Conservation (phyloP, 2,797 vertebrate genomes). For the Esox lucius region DNA sequence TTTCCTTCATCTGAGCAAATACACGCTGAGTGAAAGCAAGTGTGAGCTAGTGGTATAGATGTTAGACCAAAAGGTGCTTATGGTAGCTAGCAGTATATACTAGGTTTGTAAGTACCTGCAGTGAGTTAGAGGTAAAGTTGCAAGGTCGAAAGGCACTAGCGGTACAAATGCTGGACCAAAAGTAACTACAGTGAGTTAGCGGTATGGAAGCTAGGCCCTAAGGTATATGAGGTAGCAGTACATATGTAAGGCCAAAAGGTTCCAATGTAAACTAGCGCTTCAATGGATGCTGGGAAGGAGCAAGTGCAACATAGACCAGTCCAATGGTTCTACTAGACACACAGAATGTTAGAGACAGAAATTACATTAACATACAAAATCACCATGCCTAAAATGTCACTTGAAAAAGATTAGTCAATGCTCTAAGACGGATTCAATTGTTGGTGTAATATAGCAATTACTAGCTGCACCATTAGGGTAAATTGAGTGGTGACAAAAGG, state of each 20-base stretch:
- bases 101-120: not conserved
- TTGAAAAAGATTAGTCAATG: not conserved
- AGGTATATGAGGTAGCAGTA: not conserved
- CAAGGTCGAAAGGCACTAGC: slow-evolving; percentile 3
- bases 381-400: not conserved
- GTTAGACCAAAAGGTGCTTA: slow-evolving; percentile 50
- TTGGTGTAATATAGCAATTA: slow-evolving; percentile 18
- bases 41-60: slow-evolving; percentile 74
- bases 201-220: not conserved
- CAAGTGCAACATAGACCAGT: too few relatives aligned
- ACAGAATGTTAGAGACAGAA: too few relatives aligned
- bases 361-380: too few relatives aligned
- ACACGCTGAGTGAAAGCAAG: slow-evolving; percentile 81
- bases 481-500: slow-evolving; percentile 67
- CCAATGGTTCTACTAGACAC: too few relatives aligned
- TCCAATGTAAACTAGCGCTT: not conserved
- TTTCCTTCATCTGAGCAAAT: slow-evolving; percentile 95
- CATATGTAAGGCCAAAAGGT: not conserved
- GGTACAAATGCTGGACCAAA: not conserved
- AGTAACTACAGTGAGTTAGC: not conserved
- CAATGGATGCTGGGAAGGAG: not conserved
- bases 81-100: slow-evolving; percentile 23
- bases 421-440: not conserved
- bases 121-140: not conserved
- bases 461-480: slow-evolving; percentile 73